Percentiles rank a stretch among this genome's conserved stretches.
Conservation (phyloP, 2,888 invertebrate species). For the Rhagophthalmus giganteus region DNA sequence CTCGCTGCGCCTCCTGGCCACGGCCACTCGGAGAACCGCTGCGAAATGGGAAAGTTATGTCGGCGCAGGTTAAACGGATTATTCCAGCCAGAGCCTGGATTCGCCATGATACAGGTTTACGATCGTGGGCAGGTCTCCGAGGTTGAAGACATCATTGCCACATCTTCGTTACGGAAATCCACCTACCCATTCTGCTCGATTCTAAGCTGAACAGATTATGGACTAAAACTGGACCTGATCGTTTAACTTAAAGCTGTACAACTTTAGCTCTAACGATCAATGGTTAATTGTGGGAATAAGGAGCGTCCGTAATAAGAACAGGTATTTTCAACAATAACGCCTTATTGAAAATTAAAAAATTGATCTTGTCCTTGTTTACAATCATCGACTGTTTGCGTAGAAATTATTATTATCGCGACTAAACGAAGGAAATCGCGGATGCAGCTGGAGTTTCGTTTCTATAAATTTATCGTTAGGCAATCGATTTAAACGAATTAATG, state of each 20-base stretch:
- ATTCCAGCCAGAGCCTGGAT: slow-evolving; percentile 41
- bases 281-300: slow-evolving; percentile 7
- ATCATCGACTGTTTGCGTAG: not conserved
- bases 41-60: slow-evolving; percentile 56
- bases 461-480: not conserved
- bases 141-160: slow-evolving; percentile 32
- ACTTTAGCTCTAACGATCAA: slow-evolving; percentile 14
- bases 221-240: slow-evolving; percentile 38
- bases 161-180: slow-evolving; percentile 29
- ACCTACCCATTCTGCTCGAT: slow-evolving; percentile 25
- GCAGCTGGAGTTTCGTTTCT: too few relatives aligned
- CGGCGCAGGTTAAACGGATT: slow-evolving; percentile 55
- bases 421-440: not conserved
- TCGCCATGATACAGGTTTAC: slow-evolving; percentile 35
- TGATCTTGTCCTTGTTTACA: too few relatives aligned
- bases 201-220: slow-evolving; percentile 38
- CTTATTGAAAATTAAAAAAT: not conserved
- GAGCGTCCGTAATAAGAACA: not conserved
- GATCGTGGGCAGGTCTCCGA: slow-evolving; percentile 29
- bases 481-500: too few relatives aligned
- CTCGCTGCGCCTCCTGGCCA: slow-evolving; percentile 30
- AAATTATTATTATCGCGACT: not conserved
- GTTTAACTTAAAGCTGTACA: slow-evolving; percentile 26
- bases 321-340: not conserved
- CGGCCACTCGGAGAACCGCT: slow-evolving; percentile 39